Evolutionary conservation across 2,888 invertebrate species (phyloP).

Genomic region (Metallyticus violacea): DNA sequence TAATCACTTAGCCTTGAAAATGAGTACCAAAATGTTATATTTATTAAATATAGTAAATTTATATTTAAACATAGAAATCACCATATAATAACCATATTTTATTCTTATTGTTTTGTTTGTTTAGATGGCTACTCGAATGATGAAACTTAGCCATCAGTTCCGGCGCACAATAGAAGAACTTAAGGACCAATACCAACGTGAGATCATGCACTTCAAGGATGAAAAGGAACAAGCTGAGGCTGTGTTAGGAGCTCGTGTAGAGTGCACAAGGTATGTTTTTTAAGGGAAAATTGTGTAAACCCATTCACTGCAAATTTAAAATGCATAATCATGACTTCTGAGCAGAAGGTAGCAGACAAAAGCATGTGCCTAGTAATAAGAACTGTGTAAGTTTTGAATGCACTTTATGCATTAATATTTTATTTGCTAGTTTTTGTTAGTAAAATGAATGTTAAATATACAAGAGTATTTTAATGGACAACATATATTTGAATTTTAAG

Average conservation of each 20-base stretch:
- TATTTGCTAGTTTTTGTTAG: too few relatives aligned
- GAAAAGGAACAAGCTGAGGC: conserved; percentile 56
- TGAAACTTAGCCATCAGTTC: conserved; percentile 66
- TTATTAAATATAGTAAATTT: not conserved
- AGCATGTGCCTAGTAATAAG: too few relatives aligned
- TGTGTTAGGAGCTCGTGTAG: conserved; percentile 64
- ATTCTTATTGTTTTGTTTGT: not conserved
- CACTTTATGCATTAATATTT: too few relatives aligned
- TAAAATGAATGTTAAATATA: too few relatives aligned
- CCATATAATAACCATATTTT: not conserved
- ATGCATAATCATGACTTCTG: too few relatives aligned
- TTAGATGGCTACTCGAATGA: conserved; percentile 61
- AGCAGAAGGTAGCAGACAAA: too few relatives aligned
- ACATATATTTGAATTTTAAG: too few relatives aligned
- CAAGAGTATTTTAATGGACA: too few relatives aligned
- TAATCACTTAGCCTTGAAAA: too few relatives aligned
- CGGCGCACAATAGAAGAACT: conserved; percentile 71
- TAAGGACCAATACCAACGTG: conserved; percentile 62
- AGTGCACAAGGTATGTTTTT: conserved; percentile 42
- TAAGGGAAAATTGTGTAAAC: too few relatives aligned
- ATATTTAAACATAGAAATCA: not conserved
- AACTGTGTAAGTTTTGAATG: too few relatives aligned
- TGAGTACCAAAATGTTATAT: not conserved
- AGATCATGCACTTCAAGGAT: conserved; percentile 57
- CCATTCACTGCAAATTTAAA: too few relatives aligned